phyloP scores from a whole-genome alignment of 2,888 invertebrate species.

The Drosophila anomalata region DNA sequence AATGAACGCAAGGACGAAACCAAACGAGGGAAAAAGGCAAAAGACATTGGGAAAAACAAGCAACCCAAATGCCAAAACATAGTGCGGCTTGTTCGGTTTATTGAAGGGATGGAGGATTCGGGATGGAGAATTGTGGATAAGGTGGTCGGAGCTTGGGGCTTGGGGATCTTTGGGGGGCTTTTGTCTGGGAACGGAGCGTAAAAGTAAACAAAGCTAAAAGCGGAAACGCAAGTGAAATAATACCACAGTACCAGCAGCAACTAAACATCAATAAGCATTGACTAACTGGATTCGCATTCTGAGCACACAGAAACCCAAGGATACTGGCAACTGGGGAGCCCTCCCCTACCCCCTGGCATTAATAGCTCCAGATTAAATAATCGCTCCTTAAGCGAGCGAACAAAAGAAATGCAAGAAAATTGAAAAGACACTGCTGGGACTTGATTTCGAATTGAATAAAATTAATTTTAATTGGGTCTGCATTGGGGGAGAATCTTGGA shows the following conservation, averaged over 20 bases:
- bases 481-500: constrained; percentile 1
- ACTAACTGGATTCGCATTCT: constrained; percentile 67
- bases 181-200: constrained; percentile 70
- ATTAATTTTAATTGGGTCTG: constrained; percentile 74
- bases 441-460: constrained; percentile 71
- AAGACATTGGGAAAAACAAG: constrained; percentile 72
- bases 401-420: constrained; percentile 33
- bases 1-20: constrained; percentile 12
- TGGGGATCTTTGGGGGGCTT: constrained; percentile 75
- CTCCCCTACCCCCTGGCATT: constrained; percentile 53
- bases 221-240: constrained; percentile 71
- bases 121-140: constrained; percentile 5
- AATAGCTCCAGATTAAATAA: constrained; percentile 78
- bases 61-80: constrained; percentile 76
- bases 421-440: constrained; percentile 68
- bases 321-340: constrained; percentile 30
- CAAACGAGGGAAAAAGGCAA: constrained; percentile 37
- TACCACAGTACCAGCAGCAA: constrained; percentile 46
- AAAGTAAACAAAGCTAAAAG: constrained; percentile 79
- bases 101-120: constrained; percentile 2
- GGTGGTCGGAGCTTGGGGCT: constrained; percentile 46
- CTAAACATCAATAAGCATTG: constrained; percentile 79
- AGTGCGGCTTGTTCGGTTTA: constrained; percentile 66
- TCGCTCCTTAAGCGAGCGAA: constrained; percentile 71
- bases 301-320: constrained; percentile 32